phyloP scores from a whole-genome alignment of 2,113 vertebrate species.

The Scalopus aquaticus region DNA sequence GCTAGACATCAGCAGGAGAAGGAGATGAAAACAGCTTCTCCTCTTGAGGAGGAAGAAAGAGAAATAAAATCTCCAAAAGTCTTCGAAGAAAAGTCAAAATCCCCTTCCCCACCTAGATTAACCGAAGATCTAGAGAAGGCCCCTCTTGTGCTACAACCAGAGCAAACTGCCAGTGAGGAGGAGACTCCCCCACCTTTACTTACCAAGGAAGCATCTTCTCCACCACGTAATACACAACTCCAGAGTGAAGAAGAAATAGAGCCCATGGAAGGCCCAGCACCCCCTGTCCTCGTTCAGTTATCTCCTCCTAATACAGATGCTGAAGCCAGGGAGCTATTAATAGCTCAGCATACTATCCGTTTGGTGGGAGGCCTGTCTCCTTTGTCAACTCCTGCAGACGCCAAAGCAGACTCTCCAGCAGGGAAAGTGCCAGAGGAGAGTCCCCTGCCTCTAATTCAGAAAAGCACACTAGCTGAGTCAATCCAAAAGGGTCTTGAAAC shows the following conservation, averaged over 20 bases:
- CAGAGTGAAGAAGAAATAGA: conserved; percentile 71
- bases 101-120: conserved; percentile 79
- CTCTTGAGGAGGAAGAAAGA: conserved; percentile 51
- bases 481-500: conserved; percentile 51
- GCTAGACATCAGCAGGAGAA: conserved; percentile 61
- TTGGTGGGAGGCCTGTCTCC: conserved; percentile 57
- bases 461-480: conserved; percentile 53
- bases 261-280: conserved; percentile 74
- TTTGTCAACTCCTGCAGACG: conserved; percentile 67
- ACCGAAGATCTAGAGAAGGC: conserved; percentile 76
- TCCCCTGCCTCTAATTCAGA: conserved; percentile 57
- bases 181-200: conserved; percentile 80
- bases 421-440: conserved; percentile 63
- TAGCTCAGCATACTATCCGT: conserved; percentile 60
- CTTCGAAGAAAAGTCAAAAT: conserved; percentile 68
- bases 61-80: conserved; percentile 58
- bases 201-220: conserved; percentile 80
- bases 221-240: conserved; percentile 50
- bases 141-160: conserved; percentile 52
- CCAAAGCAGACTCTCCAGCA: conserved; percentile 71
- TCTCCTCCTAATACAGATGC: conserved; percentile 71
- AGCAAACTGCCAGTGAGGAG: conserved; percentile 68
- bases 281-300: conserved; percentile 77
- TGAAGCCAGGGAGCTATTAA: conserved; percentile 49
- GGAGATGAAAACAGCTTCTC: background rate